phyloP scores from a whole-genome alignment of 2,113 vertebrate genomes.

The Podarcis muralis region DNA sequence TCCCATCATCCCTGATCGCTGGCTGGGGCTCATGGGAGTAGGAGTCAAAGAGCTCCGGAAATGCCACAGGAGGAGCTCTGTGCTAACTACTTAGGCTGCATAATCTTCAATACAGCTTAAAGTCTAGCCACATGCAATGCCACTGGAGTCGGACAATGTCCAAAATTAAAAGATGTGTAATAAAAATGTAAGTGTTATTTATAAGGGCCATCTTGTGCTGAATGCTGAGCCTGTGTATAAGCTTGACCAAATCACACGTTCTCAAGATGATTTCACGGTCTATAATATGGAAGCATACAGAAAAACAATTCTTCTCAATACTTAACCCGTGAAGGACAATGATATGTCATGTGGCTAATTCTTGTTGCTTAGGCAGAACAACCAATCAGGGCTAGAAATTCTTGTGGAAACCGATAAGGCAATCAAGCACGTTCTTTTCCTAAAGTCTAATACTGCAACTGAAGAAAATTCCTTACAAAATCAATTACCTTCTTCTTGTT shows the following conservation, averaged over 20 bases:
- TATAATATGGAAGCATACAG: not conserved
- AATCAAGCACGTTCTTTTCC: not conserved
- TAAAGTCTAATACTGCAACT: not conserved
- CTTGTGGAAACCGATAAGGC: not conserved
- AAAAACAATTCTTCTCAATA: not conserved
- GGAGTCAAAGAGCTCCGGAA: no score
- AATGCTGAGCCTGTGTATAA: not conserved
- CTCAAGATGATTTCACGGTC: not conserved
- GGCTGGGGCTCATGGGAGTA: no score
- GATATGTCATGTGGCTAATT: not conserved
- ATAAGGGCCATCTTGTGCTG: not conserved
- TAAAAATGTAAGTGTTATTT: not conserved
- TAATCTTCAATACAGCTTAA: not conserved
- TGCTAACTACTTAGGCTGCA: not conserved
- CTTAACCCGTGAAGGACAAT: not conserved
- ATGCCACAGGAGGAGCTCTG: no score
- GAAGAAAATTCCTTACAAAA: not conserved
- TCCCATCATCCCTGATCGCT: no score
- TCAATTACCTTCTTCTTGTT: not conserved
- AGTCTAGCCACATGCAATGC: not conserved
- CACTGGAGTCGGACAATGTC: not conserved
- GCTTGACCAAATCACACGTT: not conserved
- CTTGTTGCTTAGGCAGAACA: not conserved
- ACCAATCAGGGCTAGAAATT: not conserved
- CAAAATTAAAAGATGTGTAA: not conserved